These are phyloP conservation scores for Calyptommatus sinebrachiatus DNA, from an alignment of 2,113 vertebrate genomes.

Conservation along the genomic window DNA sequence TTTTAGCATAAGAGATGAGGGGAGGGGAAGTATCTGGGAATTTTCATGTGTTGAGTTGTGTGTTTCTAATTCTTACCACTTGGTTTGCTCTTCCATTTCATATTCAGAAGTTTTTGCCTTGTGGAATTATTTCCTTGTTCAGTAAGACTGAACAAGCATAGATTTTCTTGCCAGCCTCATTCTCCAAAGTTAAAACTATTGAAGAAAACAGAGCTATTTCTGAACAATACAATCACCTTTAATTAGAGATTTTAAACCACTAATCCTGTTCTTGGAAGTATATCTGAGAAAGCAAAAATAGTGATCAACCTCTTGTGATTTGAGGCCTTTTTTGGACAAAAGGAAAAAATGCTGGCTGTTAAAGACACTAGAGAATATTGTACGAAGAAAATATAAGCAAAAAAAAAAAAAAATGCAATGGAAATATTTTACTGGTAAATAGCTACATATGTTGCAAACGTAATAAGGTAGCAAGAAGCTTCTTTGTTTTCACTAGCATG, in stretches of 20 bases:
- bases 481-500: slow-evolving; percentile 36
- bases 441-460: slow-evolving; percentile 46
- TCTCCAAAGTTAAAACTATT: neutral
- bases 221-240: slow-evolving; percentile 22
- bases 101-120: neutral
- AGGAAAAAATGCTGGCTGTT: neutral
- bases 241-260: slow-evolving; percentile 20
- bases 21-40: neutral
- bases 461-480: slow-evolving; percentile 34
- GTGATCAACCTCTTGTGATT: neutral
- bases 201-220: slow-evolving; percentile 6
- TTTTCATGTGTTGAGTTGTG: neutral
- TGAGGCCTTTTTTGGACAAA: neutral
- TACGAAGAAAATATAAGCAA: slow-evolving; percentile 25
- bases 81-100: neutral
- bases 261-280: neutral
- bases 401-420: slow-evolving; percentile 20
- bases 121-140: neutral
- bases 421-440: slow-evolving; percentile 24
- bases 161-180: neutral
- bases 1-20: neutral
- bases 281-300: neutral
- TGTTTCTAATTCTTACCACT: too few species aligned
- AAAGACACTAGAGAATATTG: neutral
- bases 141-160: neutral